These are phyloP conservation scores for Gymnosoma rotundatum DNA, from an alignment of 2,888 invertebrate genomes.

Conservation along the genomic window DNA sequence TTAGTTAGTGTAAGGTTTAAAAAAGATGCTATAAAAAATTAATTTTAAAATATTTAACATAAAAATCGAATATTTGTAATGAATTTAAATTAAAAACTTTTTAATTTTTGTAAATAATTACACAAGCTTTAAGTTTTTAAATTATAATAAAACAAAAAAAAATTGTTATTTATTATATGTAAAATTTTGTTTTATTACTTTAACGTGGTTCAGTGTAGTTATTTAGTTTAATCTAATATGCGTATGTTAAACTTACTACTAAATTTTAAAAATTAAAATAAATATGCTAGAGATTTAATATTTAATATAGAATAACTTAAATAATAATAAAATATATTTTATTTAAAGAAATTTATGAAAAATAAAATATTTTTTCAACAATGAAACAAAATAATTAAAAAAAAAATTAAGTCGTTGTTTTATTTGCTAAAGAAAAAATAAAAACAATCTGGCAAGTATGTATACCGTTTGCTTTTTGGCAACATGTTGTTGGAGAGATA, in stretches of 20 bases:
- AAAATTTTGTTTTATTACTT: slow-evolving; percentile 41
- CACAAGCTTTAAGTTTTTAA: slow-evolving; percentile 25
- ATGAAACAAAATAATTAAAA: slow-evolving; percentile 35
- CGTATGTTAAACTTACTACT: slow-evolving; percentile 1
- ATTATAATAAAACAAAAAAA: slow-evolving; percentile 17
- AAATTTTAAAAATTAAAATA: slow-evolving; percentile 19
- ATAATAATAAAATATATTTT: not conserved
- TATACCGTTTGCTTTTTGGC: too few species aligned
- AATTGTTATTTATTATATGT: slow-evolving; percentile 35
- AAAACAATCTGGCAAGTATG: not conserved
- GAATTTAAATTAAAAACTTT: slow-evolving; percentile 10
- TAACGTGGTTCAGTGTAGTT: slow-evolving; percentile 51
- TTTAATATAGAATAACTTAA: slow-evolving; percentile 12
- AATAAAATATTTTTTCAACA: slow-evolving; percentile 67
- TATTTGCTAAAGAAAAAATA: not conserved
- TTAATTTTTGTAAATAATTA: slow-evolving; percentile 39
- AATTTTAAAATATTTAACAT: slow-evolving; percentile 13
- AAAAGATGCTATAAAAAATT: slow-evolving; percentile 34
- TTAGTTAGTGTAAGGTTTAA: not conserved
- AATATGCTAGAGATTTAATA: slow-evolving; percentile 34
- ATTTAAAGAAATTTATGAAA: slow-evolving; percentile 35
- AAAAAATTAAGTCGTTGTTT: not conserved
- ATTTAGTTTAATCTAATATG: slow-evolving; percentile 37
- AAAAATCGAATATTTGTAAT: slow-evolving; percentile 42
- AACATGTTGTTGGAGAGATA: slow-evolving; percentile 39